Base-by-base conservation (phyloP, 2,797 vertebrate species). In the Mycteria americana region DNA sequence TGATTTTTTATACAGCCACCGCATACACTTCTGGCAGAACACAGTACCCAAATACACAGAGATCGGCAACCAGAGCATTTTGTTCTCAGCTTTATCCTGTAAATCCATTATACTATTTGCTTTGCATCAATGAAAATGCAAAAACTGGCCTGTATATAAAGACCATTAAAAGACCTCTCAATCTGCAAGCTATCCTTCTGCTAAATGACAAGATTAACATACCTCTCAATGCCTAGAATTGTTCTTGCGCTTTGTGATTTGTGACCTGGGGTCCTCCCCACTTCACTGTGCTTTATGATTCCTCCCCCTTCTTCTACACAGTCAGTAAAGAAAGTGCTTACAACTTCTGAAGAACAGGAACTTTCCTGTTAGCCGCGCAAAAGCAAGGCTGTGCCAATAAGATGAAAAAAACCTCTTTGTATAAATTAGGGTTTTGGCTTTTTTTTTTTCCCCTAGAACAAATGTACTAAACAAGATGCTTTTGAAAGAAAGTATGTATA, bases 131-230 rank as follows among this genome's bases (percentile, higher is more conserved):
- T 72, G 72, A 75, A 95, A 95, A 80, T 80, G 86, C 74, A 89
- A 95, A 97, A 78, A 9, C 22, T 28, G 33, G 46, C 30, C 69
- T 28, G 7, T 39, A 17, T 80, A 53, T 79, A 88, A 85, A 82
- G 77, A 77, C 56, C 1, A 4, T 59, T 86, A 85, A 93, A 92
- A 95, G 68, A 56, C 27, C 39, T 80, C 78, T 87, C 80, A 83
- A 73, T 75, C 89, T 89, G 76, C 76, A 91, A 92, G 62, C 51
- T 43, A 74, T 65, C 81, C 65, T 81, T 89, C 70, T 65, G 53
- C 78, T 89, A 96, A 95, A 75, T 62, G 57, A 92, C 3, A 8
- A 95, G 75, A 95, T 97, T 92, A 95, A 82, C 69, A 76, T 85
- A 80, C 41, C 53, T 95, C 67, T 95, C 56, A 51, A 80, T 56